phyloP scores from a whole-genome alignment of 2,113 vertebrate genomes.

The Leucopternis melanops region DNA sequence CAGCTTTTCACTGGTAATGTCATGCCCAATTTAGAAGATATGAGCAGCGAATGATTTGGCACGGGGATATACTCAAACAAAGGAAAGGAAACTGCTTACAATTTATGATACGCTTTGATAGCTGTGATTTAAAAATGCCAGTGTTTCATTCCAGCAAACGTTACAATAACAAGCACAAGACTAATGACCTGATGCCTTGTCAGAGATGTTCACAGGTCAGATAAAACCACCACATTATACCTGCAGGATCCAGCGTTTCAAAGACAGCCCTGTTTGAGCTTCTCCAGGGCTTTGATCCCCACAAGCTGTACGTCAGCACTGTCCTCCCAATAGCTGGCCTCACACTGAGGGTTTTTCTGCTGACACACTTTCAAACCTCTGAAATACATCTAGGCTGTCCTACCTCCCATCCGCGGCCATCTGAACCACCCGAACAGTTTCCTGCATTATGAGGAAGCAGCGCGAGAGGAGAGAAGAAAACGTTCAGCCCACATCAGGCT shows the following conservation, averaged over 20 bases:
- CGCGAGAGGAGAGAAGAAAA: background rate
- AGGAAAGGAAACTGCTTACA: conserved; percentile 5
- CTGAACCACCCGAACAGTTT: background rate
- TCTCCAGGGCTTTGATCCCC: conserved; percentile 9
- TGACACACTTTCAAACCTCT: background rate
- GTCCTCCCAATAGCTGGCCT: background rate
- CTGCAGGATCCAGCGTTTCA: background rate
- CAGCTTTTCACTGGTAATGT: background rate
- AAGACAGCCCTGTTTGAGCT: background rate
- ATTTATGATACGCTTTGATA: background rate
- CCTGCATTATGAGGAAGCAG: background rate
- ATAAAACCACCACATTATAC: background rate
- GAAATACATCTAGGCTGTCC: rapidly evolving
- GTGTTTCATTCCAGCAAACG: conserved; percentile 15
- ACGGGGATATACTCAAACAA: background rate
- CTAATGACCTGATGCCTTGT: conserved; percentile 12
- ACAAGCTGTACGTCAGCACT: background rate
- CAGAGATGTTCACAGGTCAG: conserved; percentile 31
- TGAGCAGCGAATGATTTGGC: background rate
- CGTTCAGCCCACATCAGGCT: background rate
- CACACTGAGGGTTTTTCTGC: background rate
- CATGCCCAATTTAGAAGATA: background rate
- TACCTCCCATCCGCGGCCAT: background rate
- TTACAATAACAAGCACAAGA: conserved; percentile 32
- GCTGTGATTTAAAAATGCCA: background rate